Evolutionary conservation across 2,113 vertebrate species (phyloP), one percentile per base, ranked within the genome.

Genomic region (Ammospiza caudacuta): DNA sequence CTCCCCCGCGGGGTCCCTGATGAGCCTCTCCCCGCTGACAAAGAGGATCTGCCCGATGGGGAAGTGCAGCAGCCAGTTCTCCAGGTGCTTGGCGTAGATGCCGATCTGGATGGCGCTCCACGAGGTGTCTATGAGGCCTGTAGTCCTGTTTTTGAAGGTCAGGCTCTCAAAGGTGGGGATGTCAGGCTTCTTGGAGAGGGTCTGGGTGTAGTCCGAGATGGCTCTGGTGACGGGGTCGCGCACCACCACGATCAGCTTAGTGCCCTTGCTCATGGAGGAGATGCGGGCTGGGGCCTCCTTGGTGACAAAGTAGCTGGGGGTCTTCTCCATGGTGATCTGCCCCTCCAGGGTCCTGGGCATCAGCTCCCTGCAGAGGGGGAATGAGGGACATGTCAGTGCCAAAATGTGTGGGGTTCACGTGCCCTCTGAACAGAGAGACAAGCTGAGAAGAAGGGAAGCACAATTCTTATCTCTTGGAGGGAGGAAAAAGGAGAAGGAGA

Each of bases 311-410:
- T 99, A 99, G 96, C 99, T 99, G 97, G 99, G 99, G 6, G 99
- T 99, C 97, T 99, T 99, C 98, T 99, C 99, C 99, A 99, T 99
- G 97, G 99, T 99, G 98, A 99, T 99, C 98, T 99, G 99, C 17
- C 99, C 99, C 33, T 99, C 99, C 92, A 99, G 98, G 2, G 99
- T 99, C 88, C 97, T 98, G 18, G 99, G 99, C 99, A 99, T 99
- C 96, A 99, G 97, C 51, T 96, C 94, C n/a, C 95, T 96, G 87
- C 22, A 49, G 59, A n/a, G 43, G 12, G 69, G 29, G 25, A 68
- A 79, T 2, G 35, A 68, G 27, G 37, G 28, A 79, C 7, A 11
- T 0, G 3, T 96, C 43, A 97, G 61, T 44, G 55, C 27, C 1
- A 2, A 49, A 49, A 24, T 25, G 47, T 24, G 47, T 4, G 47